Base-by-base conservation (phyloP, 2,888 invertebrate genomes). In the Hirtodrosophila trivittata region DNA sequence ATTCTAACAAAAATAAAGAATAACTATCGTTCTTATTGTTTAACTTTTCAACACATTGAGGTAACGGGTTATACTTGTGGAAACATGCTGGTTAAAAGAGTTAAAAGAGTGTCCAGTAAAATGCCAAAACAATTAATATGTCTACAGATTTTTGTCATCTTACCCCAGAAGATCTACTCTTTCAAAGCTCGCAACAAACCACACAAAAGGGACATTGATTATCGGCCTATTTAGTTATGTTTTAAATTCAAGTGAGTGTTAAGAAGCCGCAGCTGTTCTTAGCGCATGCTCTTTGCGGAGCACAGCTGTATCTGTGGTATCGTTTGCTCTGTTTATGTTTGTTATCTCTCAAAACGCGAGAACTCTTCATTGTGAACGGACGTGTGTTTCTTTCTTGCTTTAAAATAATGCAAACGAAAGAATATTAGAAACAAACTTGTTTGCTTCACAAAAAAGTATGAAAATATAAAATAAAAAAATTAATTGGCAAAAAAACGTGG, bases 351-450 rank as follows among this genome's bases (percentile, higher is more conserved):
- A 83, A 86, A 78, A 49, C 80, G 78, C 67, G 80, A 78, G 84
- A 65, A 86, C 42, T 75, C 66, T 71, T 86, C 75, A 63, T 46
- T 67, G 86, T 59, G 84, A 64, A 86, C 86, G 72, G 86, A 86
- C 86, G 84, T 75, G 66, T 47, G 50, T n/a, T n/a, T n/a, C n/a
- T 54, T 54, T 42, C 25, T 13, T 38, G 33, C 52, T 54, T 64
- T 50, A 42, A 41, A 51, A 16, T 30, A 50, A 38, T 37, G 33
- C 42, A 57, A 75, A 67, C 66, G 56, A 85, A 75, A 67, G 65
- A 78, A 86, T 67, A 67, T 66, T 67, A 67, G 60, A 80, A 71
- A 86, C 65, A 83, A 78, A 75, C 76, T 86, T 66, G 80, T 52
- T 68, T 33, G 50, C 2, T 13, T 42, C 43, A 10, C 9, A 26